Base-by-base conservation (phyloP, 2,888 invertebrate species). In the Lysandra bellargus region DNA sequence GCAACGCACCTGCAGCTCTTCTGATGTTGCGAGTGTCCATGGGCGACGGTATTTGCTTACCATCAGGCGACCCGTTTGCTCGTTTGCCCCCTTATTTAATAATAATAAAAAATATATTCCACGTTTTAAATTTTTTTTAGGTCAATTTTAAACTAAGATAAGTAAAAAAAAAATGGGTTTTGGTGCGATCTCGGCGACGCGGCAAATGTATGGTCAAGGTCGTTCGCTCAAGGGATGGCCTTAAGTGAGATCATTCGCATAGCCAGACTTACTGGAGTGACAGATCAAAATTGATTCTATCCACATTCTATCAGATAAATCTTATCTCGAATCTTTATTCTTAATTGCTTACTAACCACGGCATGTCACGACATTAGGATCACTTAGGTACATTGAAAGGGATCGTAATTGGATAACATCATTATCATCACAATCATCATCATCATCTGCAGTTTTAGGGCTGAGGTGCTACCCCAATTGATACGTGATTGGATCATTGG, bases 271-370 rank as follows among this genome's bases (percentile, higher is more conserved):
- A 75, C 76, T 4, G 33, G 69, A 57, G 23, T 40, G 79, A 75
- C 76, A 76, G 33, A 33, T 57, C 76, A 76, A 33, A 76, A 76
- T 76, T 57, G 57, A 57, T 17, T 76, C 33, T 33, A 33, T 53
- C 57, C 30, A 23, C 75, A 75, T 23, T 37, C 33, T 69, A 37
- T 69, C 69, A 57, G 33, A 76, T 37, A 14, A 33, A 76, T 76
- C 76, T 76, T 30, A 76, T 76, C 76, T 76, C 1, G 4, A 30
- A 57, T 53, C 57, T 17, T 33, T 76, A 53, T 53, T 76, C 44
- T 49, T 49, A 75, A 75, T 75, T 75, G 49, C 49, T 49, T 44
- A 75, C 75, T 75, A 44, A 49, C 23, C 23, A 75, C 75, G 44
- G 23, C 75, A 75, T 69, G 69, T 69, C 69, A 44, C 75, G 44